Evolutionary conservation across 2,113 vertebrate species (phyloP).

Genomic region (Cephalopholis sonnerati): DNA sequence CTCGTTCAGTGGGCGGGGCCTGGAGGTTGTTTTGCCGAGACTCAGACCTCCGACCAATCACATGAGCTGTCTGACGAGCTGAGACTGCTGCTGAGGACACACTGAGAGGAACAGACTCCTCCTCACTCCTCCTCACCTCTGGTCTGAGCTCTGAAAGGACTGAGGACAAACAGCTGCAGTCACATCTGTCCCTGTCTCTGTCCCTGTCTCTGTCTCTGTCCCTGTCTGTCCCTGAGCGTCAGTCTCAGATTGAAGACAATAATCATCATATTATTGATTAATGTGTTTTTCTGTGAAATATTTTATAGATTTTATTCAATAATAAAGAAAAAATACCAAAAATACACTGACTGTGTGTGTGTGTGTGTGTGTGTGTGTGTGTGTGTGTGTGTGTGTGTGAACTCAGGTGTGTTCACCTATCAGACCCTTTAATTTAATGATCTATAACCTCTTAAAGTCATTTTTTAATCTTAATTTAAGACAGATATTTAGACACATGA

Average conservation of each 20-base stretch:
- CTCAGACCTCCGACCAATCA: conserved; percentile 70
- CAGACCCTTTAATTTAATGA: too few species aligned
- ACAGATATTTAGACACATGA: too few species aligned
- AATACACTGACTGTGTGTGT: neutral
- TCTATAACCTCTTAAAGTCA: too few species aligned
- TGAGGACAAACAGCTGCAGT: conserved; percentile 12
- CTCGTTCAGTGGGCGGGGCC: conserved; percentile 62
- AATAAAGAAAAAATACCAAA: conserved; percentile 46
- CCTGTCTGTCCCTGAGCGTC: too few species aligned
- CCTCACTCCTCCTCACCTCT: conserved; percentile 8
- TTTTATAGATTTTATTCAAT: conserved; percentile 75
- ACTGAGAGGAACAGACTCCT: too few species aligned
- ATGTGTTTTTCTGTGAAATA: conserved; percentile 69
- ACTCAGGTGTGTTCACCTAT: too few species aligned
- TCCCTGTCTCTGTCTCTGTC: too few species aligned
- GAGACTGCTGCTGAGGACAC: too few species aligned
- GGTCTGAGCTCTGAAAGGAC: conserved; percentile 1
- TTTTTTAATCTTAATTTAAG: too few species aligned
- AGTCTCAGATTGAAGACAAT: too few species aligned
- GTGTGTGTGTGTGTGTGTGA: neutral
- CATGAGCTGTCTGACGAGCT: conserved; percentile 40
- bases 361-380: neutral
- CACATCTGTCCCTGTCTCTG: too few species aligned
- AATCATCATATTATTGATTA: too few species aligned
- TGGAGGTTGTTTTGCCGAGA: conserved; percentile 69